Evolutionary conservation across 1,140 invertebrate genomes (phyloP).

Genomic region (Drosophila parvula): DNA sequence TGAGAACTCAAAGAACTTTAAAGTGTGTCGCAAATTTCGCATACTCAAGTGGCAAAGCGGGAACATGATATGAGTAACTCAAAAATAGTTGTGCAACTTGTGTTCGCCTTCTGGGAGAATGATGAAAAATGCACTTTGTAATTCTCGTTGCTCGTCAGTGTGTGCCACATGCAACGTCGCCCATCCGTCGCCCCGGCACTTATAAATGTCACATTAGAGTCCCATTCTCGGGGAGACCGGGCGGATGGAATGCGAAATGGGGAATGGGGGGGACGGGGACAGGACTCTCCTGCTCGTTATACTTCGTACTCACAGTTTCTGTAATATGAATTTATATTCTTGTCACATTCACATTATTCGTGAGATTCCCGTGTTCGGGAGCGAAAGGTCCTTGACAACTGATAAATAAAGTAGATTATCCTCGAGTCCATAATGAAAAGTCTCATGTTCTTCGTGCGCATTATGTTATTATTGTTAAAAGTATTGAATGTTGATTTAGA

Average conservation of each 20-base stretch:
- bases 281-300: conserved; percentile 64
- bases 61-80: conserved; percentile 55
- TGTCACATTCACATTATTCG: conserved; percentile 48
- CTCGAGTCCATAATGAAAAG: background rate
- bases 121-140: conserved; percentile 81
- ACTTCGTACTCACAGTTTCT: conserved; percentile 48
- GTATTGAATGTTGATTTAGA: background rate
- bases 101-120: conserved; percentile 48
- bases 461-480: background rate
- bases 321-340: conserved; percentile 59
- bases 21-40: conserved; percentile 48
- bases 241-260: background rate
- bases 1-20: conserved; percentile 30
- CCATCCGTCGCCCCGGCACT: conserved; percentile 68
- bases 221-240: conserved; percentile 25
- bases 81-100: conserved; percentile 57
- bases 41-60: conserved; percentile 39
- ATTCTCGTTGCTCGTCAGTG: conserved; percentile 73
- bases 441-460: background rate
- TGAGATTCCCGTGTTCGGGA: conserved; percentile 35
- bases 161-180: conserved; percentile 63
- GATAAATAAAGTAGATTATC: conserved; percentile 22
- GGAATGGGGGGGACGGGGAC: background rate
- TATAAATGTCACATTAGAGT: conserved; percentile 81
- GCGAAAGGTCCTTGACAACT: conserved; percentile 8